phyloP scores from a whole-genome alignment of 2,797 vertebrate species.

The Glyptemys insculpta region DNA sequence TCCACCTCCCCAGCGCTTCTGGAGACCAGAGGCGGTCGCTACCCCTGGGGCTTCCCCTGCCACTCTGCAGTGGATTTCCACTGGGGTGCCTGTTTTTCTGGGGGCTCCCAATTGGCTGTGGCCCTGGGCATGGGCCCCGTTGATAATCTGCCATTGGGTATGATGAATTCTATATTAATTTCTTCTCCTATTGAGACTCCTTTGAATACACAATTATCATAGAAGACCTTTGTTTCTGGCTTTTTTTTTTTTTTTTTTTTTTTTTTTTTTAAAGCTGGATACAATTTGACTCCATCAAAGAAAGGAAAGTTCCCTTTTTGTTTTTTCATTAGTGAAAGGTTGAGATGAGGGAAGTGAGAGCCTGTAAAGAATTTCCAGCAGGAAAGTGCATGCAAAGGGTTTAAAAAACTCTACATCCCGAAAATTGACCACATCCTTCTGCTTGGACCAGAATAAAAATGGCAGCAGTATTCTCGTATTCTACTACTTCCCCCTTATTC shows the following conservation, averaged over 20 bases:
- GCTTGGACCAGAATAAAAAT: background rate
- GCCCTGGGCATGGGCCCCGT: too few relatives aligned
- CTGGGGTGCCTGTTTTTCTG: too few relatives aligned
- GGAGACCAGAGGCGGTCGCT: too few relatives aligned
- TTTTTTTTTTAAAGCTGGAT: background rate
- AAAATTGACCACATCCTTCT: background rate
- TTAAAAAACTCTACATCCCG: conserved; percentile 1
- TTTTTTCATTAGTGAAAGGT: conserved; percentile 24
- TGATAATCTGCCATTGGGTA: too few relatives aligned
- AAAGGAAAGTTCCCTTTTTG: rapidly evolving
- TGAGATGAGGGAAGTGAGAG: background rate
- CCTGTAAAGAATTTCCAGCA: background rate
- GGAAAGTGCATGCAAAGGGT: background rate
- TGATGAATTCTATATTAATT: background rate
- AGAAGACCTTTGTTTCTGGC: background rate
- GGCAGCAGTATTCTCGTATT: background rate
- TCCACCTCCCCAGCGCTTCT: too few relatives aligned
- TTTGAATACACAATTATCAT: background rate
- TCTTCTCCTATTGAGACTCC: background rate
- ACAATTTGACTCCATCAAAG: background rate
- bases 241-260: background rate
- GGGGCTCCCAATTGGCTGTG: too few relatives aligned
- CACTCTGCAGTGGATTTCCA: too few relatives aligned
- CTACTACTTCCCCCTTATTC: background rate
- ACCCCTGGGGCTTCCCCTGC: too few relatives aligned